A percentile compares a stretch with the other conserved stretches of the same genome.
phyloP scores from a whole-genome alignment of 2,113 vertebrate genomes.

The Halichoeres trimaculatus region DNA sequence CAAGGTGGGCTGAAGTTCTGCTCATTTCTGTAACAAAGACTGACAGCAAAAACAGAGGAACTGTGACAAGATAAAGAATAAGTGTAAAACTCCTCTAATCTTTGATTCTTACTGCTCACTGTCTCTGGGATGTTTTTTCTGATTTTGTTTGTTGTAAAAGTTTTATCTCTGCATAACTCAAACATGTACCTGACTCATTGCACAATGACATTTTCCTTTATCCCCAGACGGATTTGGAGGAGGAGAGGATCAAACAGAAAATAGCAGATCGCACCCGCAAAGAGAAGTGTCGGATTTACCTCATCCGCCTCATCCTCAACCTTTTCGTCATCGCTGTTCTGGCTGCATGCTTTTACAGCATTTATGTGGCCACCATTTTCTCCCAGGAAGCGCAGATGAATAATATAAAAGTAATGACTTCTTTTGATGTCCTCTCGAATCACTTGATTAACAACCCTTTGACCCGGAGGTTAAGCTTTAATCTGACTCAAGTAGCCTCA shows the following conservation, averaged over 20 bases:
- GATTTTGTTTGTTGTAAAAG: background rate
- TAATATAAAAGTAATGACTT: constrained; percentile 44
- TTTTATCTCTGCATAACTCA: background rate
- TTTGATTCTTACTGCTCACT: too few relatives aligned
- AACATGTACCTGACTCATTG: background rate
- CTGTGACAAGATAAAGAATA: background rate
- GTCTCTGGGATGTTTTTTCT: background rate
- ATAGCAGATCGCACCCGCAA: constrained; percentile 86
- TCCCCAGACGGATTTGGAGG: constrained; percentile 90
- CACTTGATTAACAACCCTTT: background rate
- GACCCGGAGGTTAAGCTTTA: background rate
- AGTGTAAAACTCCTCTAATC: background rate
- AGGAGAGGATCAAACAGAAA: constrained; percentile 90
- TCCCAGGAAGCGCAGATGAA: constrained; percentile 83
- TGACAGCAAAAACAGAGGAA: too few relatives aligned
- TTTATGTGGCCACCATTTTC: constrained; percentile 90
- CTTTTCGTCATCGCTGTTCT: constrained; percentile 87
- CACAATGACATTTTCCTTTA: background rate
- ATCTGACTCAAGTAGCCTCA: too few relatives aligned
- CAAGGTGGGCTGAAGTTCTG: constrained; percentile 76
- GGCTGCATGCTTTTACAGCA: constrained; percentile 90
- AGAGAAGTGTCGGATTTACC: constrained; percentile 89
- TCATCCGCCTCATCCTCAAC: constrained; percentile 88
- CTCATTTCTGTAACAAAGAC: too few relatives aligned
- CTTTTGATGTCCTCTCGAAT: background rate